Evolutionary conservation across 2,113 vertebrate genomes (phyloP), one percentile per base, ranked within the genome.

Genomic region (Ammodytes dubius): DNA sequence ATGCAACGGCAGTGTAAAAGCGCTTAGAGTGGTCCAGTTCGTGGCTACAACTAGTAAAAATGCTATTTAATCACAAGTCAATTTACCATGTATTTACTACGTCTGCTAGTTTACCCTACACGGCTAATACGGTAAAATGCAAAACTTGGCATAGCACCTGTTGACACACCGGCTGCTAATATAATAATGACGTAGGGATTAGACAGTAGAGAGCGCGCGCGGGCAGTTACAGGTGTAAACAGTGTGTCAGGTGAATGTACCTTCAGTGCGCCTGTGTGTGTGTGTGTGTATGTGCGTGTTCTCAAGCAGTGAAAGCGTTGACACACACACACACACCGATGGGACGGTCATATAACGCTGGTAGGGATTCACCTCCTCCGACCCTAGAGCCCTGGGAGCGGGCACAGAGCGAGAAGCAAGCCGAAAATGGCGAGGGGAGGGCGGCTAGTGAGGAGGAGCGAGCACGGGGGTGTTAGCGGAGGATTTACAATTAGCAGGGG

Each of bases 401-500:
- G 74, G 70, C 77, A 27, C 53, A 70, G 42, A 58, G 46, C 72
- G 58, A 75, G n/a, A n/a, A 76, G 58, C 71, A 68, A 66, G 57
- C 60, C 57, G 54, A 15, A 27, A 27, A 27, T 27, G 61, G 46
- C 64, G 49, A 3, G 15, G 57, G 2, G 27, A 49, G 10, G 19
- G 1, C 27, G 27, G 27, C 27, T 2, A 27, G 27, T 27, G 27
- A 7, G 64, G 45, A 6, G 45, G 54, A 47, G 56, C 27, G 73
- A 15, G 46, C 58, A 10, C 60, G 27, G 79, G 56, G 83, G 77
- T 35, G 83, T 64, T 71, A 46, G 43, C 66, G 14, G 76, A 14
- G 85, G 86, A 85, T 88, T 86, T 88, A 83, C 82, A 90, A 27
- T 91, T 85, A 89, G 80, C 77, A 49, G 80, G 80, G n/a, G 49